phyloP scores from a whole-genome alignment of 2,797 vertebrate species.

The Nothura maculosa region DNA sequence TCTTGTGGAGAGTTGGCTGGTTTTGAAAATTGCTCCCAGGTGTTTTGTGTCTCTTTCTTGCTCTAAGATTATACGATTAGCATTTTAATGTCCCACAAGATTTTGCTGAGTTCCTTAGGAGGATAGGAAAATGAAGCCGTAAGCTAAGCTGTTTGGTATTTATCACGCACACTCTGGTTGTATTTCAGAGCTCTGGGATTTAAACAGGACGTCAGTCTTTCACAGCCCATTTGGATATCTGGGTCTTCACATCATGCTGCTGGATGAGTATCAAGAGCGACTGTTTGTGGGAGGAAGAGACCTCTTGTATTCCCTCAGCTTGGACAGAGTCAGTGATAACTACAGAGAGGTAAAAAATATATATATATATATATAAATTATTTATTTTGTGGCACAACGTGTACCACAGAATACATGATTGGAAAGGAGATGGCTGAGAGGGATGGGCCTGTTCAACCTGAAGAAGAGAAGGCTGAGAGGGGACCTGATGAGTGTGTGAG shows the following conservation, averaged over 20 bases:
- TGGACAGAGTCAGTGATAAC: constrained; percentile 90
- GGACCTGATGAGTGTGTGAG: too few species aligned
- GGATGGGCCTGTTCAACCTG: too few species aligned
- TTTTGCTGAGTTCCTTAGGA: constrained; percentile 13
- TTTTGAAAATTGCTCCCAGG: constrained; percentile 40
- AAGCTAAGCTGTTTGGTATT: constrained; percentile 50
- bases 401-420: neutral
- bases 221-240: constrained; percentile 87
- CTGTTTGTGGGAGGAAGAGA: constrained; percentile 95
- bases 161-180: constrained; percentile 43
- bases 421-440: neutral
- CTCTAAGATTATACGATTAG: neutral
- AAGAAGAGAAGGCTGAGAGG: too few species aligned
- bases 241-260: constrained; percentile 90
- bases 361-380: neutral
- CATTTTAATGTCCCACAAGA: constrained; percentile 35
- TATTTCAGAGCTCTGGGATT: constrained; percentile 92
- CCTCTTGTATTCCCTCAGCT: constrained; percentile 91
- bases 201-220: constrained; percentile 95
- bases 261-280: constrained; percentile 94
- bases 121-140: neutral
- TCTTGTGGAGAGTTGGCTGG: neutral
- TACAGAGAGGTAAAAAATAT: constrained; percentile 87
- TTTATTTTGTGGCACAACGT: neutral
- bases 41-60: neutral